Evolutionary conservation across 1,140 invertebrate genomes (phyloP).

Genomic region (Liolophura sinensis): DNA sequence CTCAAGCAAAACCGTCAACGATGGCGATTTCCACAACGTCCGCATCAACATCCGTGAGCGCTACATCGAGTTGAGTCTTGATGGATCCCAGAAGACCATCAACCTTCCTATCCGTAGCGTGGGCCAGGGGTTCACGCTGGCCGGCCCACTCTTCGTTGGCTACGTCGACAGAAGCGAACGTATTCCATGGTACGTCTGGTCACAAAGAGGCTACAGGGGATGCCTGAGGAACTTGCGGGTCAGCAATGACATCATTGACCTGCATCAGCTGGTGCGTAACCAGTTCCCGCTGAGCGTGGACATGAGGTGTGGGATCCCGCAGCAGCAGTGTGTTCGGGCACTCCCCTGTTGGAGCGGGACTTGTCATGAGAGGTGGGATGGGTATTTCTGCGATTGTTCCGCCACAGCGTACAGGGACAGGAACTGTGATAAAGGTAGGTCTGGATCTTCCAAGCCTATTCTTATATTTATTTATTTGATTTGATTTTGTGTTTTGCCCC

Average conservation of each 20-base stretch:
- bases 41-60: constrained; percentile 3
- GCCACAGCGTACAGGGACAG: constrained; percentile 32
- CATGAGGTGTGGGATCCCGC: constrained; percentile 27
- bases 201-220: constrained; percentile 40
- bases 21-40: constrained; percentile 40
- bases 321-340: constrained; percentile 18
- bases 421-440: constrained; percentile 41
- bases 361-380: constrained; percentile 34
- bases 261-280: constrained; percentile 14
- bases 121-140: constrained; percentile 3
- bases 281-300: constrained; percentile 26
- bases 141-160: constrained; percentile 20
- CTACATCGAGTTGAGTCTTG: constrained; percentile 12
- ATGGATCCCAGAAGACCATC: constrained; percentile 15
- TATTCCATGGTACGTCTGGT: constrained; percentile 45
- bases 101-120: constrained; percentile 8
- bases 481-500: too few species aligned
- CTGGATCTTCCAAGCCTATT: too few species aligned
- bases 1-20: constrained; percentile 25
- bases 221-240: constrained; percentile 40
- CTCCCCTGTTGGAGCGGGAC: constrained; percentile 31
- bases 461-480: too few species aligned
- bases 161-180: constrained; percentile 14
- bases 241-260: constrained; percentile 24
- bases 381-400: constrained; percentile 44